Conservation (phyloP, 2,888 invertebrate species). For the Acholoe squamosa region DNA sequence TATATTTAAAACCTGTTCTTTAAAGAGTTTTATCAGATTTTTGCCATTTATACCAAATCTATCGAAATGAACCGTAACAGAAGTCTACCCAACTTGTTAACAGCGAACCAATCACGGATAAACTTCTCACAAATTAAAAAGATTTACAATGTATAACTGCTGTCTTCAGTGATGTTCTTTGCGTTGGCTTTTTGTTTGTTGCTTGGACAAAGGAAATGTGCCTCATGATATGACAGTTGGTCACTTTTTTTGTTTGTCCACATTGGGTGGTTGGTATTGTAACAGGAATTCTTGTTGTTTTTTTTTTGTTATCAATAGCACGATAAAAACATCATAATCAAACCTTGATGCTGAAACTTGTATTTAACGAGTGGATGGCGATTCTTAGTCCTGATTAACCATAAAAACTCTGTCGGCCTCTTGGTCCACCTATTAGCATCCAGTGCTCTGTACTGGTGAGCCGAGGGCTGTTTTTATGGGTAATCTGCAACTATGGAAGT, state of each 20-base stretch:
- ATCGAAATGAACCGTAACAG: conserved; percentile 59
- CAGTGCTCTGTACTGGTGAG: conserved; percentile 7
- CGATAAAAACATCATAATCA: conserved; percentile 60
- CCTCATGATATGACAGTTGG: conserved; percentile 64
- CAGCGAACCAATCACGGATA: conserved; percentile 61
- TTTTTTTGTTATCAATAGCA: conserved; percentile 49
- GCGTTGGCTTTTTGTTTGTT: conserved; percentile 58
- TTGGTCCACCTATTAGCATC: conserved; percentile 22
- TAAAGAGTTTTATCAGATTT: background rate
- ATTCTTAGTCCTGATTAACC: conserved; percentile 56
- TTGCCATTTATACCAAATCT: conserved; percentile 51
- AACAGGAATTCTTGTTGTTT: conserved; percentile 56
- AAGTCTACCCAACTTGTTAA: conserved; percentile 62
- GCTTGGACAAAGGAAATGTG: conserved; percentile 65
- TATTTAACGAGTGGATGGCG: conserved; percentile 60
- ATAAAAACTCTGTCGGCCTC: conserved; percentile 48
- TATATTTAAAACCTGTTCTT: conserved; percentile 28
- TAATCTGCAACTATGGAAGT: conserved; percentile 60
- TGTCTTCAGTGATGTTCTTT: conserved; percentile 51
- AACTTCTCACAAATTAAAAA: conserved; percentile 46
- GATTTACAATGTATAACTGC: conserved; percentile 49
- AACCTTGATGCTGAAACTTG: conserved; percentile 58
- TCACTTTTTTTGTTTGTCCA: conserved; percentile 54
- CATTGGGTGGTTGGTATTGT: conserved; percentile 60
- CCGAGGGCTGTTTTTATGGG: conserved; percentile 53